phyloP scores from a whole-genome alignment of 2,888 invertebrate genomes.

The Heliothis peltigera region DNA sequence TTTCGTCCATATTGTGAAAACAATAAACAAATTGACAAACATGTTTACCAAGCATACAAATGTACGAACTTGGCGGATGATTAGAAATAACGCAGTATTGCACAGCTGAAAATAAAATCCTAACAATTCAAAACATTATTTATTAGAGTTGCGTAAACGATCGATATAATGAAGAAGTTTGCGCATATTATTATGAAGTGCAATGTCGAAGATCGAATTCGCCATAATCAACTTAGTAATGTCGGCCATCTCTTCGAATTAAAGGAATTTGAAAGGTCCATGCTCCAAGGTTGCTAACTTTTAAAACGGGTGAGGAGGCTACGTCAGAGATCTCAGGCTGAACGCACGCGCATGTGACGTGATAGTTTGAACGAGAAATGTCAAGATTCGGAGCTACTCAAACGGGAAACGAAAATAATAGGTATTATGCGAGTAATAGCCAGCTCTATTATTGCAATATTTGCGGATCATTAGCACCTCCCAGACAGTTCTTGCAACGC shows the following conservation, averaged over 20 bases:
- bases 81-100: conserved; percentile 5
- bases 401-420: conserved; percentile 9
- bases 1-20: conserved; percentile 12
- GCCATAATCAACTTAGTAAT: conserved; percentile 4
- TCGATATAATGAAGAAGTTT: conserved; percentile 8
- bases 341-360: conserved; percentile 16
- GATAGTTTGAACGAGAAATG: conserved; percentile 9
- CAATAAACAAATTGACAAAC: conserved; percentile 31
- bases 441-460: conserved; percentile 3
- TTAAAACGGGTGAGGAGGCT: conserved; percentile 20
- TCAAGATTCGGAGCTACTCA: conserved; percentile 1
- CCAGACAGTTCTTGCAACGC: conserved; percentile 9
- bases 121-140: conserved; percentile 5
- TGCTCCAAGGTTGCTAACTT: conserved; percentile 46
- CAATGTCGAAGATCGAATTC: conserved; percentile 8
- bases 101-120: conserved; percentile 6
- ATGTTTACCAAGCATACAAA: conserved; percentile 24
- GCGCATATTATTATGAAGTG: not conserved
- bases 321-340: conserved; percentile 3
- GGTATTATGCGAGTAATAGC: not conserved
- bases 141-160: conserved; percentile 8
- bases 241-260: conserved; percentile 6
- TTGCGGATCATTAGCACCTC: conserved; percentile 16
- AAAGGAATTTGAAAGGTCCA: conserved; percentile 43
- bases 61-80: conserved; percentile 3